A percentile compares a stretch with the other conserved stretches of the same genome.
phyloP scores from a whole-genome alignment of 2,888 invertebrate species.

The Platypus cylindrus region DNA sequence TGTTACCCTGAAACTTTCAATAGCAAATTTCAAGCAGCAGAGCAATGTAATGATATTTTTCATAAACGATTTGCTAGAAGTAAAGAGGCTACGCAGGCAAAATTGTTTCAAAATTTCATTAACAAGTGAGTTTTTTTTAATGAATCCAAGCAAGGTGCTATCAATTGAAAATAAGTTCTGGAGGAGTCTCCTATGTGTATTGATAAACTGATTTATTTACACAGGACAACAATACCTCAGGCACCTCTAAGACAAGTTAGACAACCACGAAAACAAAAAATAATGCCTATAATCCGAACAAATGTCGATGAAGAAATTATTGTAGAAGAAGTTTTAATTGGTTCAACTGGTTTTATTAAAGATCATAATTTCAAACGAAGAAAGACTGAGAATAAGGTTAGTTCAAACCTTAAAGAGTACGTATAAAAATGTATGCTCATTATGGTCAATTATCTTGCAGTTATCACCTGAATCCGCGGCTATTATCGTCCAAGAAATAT shows the following conservation, averaged over 20 bases:
- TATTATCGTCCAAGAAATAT: too few relatives aligned
- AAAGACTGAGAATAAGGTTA: too few relatives aligned
- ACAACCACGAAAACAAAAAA: slow-evolving; percentile 34
- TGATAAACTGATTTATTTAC: background rate
- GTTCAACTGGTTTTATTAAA: slow-evolving; percentile 29
- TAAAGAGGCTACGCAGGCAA: slow-evolving; percentile 28
- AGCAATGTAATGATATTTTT: slow-evolving; percentile 15
- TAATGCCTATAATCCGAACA: slow-evolving; percentile 29
- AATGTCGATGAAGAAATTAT: slow-evolving; percentile 32
- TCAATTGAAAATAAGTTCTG: too few relatives aligned
- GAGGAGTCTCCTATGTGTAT: background rate
- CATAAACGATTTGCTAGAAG: slow-evolving; percentile 25
- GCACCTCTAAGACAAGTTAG: slow-evolving; percentile 30
- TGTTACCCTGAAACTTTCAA: too few relatives aligned
- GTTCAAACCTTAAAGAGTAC: too few relatives aligned
- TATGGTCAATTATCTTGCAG: too few relatives aligned
- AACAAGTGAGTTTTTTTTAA: slow-evolving; percentile 16
- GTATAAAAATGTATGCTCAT: too few relatives aligned
- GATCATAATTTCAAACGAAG: slow-evolving; percentile 14
- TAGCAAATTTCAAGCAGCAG: too few relatives aligned
- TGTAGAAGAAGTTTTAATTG: slow-evolving; percentile 32
- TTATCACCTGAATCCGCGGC: too few relatives aligned
- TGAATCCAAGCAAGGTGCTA: too few relatives aligned
- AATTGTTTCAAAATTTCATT: slow-evolving; percentile 28
- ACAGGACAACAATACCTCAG: slow-evolving; percentile 28